Base-by-base conservation (phyloP, 2,888 invertebrate species). In the Fragum fragum region DNA sequence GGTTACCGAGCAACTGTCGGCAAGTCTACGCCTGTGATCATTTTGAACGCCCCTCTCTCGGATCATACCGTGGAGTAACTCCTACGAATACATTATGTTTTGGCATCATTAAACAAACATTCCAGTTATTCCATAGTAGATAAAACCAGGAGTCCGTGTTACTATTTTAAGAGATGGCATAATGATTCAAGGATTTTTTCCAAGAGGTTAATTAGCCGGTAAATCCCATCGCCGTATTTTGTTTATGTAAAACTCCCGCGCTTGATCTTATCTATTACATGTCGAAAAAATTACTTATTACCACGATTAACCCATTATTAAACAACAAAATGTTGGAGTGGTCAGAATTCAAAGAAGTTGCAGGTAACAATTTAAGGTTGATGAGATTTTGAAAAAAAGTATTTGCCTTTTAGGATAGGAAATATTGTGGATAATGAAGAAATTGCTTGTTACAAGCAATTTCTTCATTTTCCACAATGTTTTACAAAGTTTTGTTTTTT, bases 101-200 rank as follows among this genome's bases (percentile, higher is more conserved):
- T 66, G 66, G 6, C 66, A 66, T 66, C 66, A 66, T 66, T 42
- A 66, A 66, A 42, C 66, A 66, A 66, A 42, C 66, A 42, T 66
- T 66, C 66, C 18, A 42, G 66, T 66, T 66, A 66, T 66, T 66
- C 42, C 66, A 66, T 66, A 66, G 66, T 66, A 66, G 66, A 66
- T 66, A 66, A 66, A 66, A 66, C 32, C 66, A 42, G 42, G 66
- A 61, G 42, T 16, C 66, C 6, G n/a, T 42, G 66, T 66, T 66
- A 66, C 66, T 66, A 66, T 42, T 66, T 66, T 66, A 36, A 36
- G 66, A 42, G 18, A 42, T 26, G 66, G n/a, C 66, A 39, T 32
- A 39, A 66, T 66, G 66, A 66, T 42, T 66, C 66, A 42, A 66
- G 39, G 39, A 21, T 39, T 66, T 39, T n/a, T 66, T 21, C 21